Evolutionary conservation across 1,140 invertebrate species (phyloP).

Genomic region (Philopotamus ludificatus): DNA sequence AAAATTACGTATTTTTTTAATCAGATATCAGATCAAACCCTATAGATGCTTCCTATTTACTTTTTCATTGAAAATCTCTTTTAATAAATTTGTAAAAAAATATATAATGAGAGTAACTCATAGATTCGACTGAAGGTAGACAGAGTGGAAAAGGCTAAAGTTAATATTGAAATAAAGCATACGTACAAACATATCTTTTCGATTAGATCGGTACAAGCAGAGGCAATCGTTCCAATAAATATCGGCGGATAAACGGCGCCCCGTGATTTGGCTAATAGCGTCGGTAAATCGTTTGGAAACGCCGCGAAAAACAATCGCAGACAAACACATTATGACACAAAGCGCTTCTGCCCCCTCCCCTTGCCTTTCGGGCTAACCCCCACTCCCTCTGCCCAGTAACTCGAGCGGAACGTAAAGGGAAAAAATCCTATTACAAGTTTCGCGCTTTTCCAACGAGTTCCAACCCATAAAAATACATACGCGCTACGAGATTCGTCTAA

Average conservation of each 20-base stretch:
- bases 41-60: no score
- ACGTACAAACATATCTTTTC: background rate
- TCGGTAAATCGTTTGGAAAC: conserved; percentile 26
- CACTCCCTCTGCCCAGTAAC: background rate
- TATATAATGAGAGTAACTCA: no score
- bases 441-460: conserved; percentile 39
- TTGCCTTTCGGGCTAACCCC: background rate
- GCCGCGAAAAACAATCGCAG: conserved; percentile 32
- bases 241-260: conserved; percentile 3
- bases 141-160: no score
- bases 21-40: no score
- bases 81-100: no score
- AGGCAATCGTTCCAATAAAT: conserved; percentile 11
- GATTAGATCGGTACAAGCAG: background rate
- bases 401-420: conserved; percentile 26
- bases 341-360: conserved; percentile 33
- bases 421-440: conserved; percentile 43
- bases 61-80: no score
- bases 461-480: conserved; percentile 35
- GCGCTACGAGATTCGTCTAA: background rate
- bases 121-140: no score
- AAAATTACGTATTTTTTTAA: no score
- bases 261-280: conserved; percentile 31
- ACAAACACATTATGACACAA: conserved; percentile 34
- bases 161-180: no score